Evolutionary conservation across 2,113 vertebrate genomes (phyloP).

Genomic region (Lepus timidus): DNA sequence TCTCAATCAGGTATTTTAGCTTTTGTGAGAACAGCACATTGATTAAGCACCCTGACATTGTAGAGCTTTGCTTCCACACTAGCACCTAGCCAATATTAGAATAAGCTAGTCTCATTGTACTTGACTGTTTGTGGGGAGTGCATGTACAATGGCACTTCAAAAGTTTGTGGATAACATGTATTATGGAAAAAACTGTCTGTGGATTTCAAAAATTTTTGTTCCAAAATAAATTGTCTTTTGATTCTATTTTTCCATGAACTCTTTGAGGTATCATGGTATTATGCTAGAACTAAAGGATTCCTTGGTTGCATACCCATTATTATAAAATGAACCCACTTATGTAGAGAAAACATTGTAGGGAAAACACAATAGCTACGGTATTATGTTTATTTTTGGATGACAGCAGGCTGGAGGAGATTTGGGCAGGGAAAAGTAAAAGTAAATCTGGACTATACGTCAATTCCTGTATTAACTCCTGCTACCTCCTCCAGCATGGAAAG

Average conservation of each 20-base stretch:
- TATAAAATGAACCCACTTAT: background rate
- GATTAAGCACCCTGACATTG: background rate
- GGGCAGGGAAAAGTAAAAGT: background rate
- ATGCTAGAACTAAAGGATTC: background rate
- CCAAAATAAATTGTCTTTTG: no score
- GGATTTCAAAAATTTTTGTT: no score
- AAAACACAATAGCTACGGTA: background rate
- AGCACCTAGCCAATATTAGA: background rate
- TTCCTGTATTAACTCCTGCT: background rate
- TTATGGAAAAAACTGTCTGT: no score
- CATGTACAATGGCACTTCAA: background rate
- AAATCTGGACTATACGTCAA: background rate
- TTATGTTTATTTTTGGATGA: background rate
- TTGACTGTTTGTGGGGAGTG: background rate
- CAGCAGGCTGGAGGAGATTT: background rate
- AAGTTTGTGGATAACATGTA: no score
- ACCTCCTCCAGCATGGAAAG: rapidly evolving
- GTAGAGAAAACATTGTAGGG: background rate
- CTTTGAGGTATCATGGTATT: background rate
- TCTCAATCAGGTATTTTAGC: background rate
- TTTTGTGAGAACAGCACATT: background rate
- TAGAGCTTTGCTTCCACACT: background rate
- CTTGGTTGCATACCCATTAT: background rate
- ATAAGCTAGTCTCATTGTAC: background rate
- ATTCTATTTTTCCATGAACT: no score